phyloP scores from a whole-genome alignment of 2,797 vertebrate species.

The Ctenosaura bakeri region DNA sequence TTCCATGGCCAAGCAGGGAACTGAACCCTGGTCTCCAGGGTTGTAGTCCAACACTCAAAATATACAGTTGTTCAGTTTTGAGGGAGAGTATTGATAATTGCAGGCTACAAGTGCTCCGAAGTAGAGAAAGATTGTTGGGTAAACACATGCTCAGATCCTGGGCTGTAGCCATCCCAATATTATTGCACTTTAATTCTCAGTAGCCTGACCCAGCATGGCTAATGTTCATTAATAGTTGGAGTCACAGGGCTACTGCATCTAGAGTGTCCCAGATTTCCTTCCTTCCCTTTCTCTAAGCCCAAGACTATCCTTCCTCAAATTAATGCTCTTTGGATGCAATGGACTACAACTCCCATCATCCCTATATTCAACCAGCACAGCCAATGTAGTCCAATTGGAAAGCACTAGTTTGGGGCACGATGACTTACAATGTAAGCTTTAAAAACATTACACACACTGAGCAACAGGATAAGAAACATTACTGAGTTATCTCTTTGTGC shows the following conservation, averaged over 20 bases:
- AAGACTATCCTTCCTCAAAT: not conserved
- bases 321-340: not conserved
- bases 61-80: not conserved
- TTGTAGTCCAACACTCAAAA: no score
- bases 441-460: not conserved
- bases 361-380: not conserved
- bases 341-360: no score
- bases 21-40: no score
- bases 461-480: not conserved
- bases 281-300: not conserved
- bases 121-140: no score
- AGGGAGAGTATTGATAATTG: no score
- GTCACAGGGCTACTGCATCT: not conserved
- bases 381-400: not conserved
- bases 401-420: not conserved
- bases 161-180: not conserved
- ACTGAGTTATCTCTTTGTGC: not conserved
- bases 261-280: not conserved
- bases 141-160: no score
- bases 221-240: not conserved
- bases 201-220: not conserved
- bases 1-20: no score
- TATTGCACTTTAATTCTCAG: not conserved
- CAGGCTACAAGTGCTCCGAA: no score
- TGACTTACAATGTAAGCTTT: not conserved